Percentiles rank a stretch among this genome's conserved stretches.
phyloP scores from a whole-genome alignment of 2,113 vertebrate species.

The Dromiciops gliroides region DNA sequence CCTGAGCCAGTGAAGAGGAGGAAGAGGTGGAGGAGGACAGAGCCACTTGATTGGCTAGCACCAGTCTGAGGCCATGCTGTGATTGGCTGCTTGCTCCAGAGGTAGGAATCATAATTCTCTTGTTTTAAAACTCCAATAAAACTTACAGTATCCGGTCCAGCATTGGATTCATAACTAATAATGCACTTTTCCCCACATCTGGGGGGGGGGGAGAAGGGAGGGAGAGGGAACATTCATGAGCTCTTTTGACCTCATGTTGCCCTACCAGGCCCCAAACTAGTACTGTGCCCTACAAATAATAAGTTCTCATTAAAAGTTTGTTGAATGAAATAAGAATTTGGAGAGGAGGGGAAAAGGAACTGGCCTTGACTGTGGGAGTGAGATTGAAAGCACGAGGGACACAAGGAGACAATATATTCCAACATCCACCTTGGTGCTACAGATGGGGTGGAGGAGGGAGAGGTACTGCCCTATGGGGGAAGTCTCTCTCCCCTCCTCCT shows the following conservation, averaged over 20 bases:
- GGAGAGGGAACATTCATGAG: background rate
- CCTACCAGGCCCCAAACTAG: conserved; percentile 16
- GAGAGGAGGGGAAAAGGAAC: background rate
- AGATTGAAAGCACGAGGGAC: conserved; percentile 56
- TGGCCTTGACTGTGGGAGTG: background rate
- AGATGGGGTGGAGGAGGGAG: background rate
- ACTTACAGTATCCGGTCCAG: background rate
- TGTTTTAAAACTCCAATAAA: background rate
- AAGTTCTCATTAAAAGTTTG: background rate
- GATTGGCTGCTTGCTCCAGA: background rate
- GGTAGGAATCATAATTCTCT: background rate
- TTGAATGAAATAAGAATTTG: background rate
- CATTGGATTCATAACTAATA: background rate
- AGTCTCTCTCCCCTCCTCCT: background rate
- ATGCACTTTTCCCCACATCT: background rate
- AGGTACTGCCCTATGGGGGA: background rate
- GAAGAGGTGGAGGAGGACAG: too few relatives aligned
- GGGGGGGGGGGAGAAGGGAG: too few relatives aligned
- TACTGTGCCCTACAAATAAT: background rate
- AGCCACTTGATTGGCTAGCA: background rate
- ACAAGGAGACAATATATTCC: conserved; percentile 19
- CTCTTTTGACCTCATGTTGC: background rate
- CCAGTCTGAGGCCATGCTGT: background rate
- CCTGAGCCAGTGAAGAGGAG: background rate
- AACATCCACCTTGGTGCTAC: conserved; percentile 45